Percentiles rank a stretch among this genome's conserved stretches.
Conservation (phyloP, 1,140 invertebrate species). For the Dermatophagoides farinae region DNA sequence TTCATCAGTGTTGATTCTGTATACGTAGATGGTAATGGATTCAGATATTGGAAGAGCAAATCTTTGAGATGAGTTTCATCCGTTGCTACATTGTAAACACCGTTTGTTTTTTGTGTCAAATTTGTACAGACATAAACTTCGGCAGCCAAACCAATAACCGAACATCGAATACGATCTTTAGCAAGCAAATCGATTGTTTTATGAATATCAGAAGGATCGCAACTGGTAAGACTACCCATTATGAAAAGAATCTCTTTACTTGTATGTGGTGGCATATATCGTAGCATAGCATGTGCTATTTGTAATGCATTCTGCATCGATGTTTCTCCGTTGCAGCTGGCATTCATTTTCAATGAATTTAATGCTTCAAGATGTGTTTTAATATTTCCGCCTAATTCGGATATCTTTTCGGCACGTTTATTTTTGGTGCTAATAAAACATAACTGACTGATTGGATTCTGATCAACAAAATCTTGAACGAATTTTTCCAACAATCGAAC, state of each 20-base stretch:
- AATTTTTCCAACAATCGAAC: constrained; percentile 68
- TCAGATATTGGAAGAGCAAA: constrained; percentile 44
- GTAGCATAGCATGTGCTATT: constrained; percentile 59
- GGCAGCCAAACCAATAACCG: constrained; percentile 81
- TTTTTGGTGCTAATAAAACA: constrained; percentile 77
- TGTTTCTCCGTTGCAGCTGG: constrained; percentile 53
- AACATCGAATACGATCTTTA: constrained; percentile 49
- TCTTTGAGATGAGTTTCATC: constrained; percentile 77
- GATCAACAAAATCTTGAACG: constrained; percentile 89
- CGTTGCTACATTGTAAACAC: constrained; percentile 55
- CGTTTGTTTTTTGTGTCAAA: constrained; percentile 56
- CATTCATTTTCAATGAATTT: constrained; percentile 23
- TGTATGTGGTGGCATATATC: constrained; percentile 65
- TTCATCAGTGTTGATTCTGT: constrained; percentile 32
- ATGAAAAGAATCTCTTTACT: constrained; percentile 48
- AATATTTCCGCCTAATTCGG: constrained; percentile 43
- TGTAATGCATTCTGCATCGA: constrained; percentile 87
- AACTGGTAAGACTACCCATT: constrained; percentile 80
- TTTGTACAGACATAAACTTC: constrained; percentile 74
- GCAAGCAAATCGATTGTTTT: constrained; percentile 55
- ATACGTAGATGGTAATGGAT: constrained; percentile 56
- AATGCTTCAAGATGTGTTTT: constrained; percentile 27
- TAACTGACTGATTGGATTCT: constrained; percentile 93
- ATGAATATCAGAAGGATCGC: constrained; percentile 82
- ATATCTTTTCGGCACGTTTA: constrained; percentile 77